Base-by-base conservation (phyloP, 2,797 vertebrate genomes). In the Halcyon badia region DNA sequence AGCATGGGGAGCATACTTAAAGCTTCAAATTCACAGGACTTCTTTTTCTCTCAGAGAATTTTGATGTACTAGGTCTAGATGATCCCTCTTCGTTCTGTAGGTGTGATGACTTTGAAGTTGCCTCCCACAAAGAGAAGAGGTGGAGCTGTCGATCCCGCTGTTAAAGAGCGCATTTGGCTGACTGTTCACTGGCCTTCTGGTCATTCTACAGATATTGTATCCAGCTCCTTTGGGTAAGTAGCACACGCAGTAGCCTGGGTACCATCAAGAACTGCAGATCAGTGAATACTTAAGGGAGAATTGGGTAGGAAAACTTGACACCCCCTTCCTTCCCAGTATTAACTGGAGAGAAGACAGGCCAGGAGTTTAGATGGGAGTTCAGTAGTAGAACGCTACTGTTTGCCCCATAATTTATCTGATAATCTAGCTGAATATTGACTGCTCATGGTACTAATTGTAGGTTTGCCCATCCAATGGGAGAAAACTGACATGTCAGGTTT, bases 131-230 rank as follows among this genome's bases (percentile, higher is more conserved):
- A 99, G 97, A 98, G 98, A 62, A 97, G 99, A 98, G 99, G 99
- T 62, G 97, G 98, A 3, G 98, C 98, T 0, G 87, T 98, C 22
- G 99, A 99, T 96, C 98, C 99, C 0, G 94, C 97, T 17, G 95
- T 99, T 57, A 99, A 99, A 97, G 99, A 99, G 90, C 98, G 99
- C 26, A 98, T 99, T 37, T 99, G 99, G 99, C 97, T 99, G 61
- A 99, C 98, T 3, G 97, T 99, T 19, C 98, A 98, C 71, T 99
- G 99, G 99, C 99, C 99, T 3, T 96, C 93, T 57, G 98, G 98
- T 62, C 98, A 85, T 7, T 84, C 99, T 3, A 97, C 98, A 1
- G 99, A 99, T 39, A 84, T 99, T 2, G 79, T 99, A 62, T 99
- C 99, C 95, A 99, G 99, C 96, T 99, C 98, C 95, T 99, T 99